These are phyloP conservation scores for Cydia splendana DNA, from an alignment of 1,140 invertebrate genomes.

Conservation along the genomic window DNA sequence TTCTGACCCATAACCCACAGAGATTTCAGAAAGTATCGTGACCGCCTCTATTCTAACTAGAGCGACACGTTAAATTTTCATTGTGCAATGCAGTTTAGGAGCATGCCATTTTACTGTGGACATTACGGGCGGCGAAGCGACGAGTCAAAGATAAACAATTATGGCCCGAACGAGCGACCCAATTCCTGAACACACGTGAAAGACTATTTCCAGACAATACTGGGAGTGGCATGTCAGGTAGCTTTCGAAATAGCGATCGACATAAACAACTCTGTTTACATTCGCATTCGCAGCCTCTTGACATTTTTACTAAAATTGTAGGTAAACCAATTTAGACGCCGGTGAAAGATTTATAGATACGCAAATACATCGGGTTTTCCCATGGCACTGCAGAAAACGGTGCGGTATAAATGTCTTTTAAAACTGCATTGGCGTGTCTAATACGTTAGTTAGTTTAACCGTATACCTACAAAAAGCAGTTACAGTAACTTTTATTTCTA, in stretches of 20 bases:
- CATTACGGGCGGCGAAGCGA: constrained; percentile 61
- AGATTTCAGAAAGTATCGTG: not conserved
- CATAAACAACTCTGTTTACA: constrained; percentile 32
- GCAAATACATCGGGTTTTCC: constrained; percentile 18
- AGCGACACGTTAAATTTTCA: constrained; percentile 7
- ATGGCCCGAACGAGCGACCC: constrained; percentile 68
- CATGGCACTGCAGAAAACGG: constrained; percentile 13
- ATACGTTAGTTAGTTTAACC: not conserved
- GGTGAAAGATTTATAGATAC: constrained; percentile 20
- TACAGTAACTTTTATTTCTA: not conserved
- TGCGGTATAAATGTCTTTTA: not conserved
- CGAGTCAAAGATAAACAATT: constrained; percentile 66
- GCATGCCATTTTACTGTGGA: constrained; percentile 37
- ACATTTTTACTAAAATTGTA: constrained; percentile 23
- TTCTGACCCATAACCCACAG: too few relatives aligned
- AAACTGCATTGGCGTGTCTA: constrained; percentile 15
- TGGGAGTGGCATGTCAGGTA: constrained; percentile 60
- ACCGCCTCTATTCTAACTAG: not conserved
- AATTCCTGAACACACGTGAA: constrained; percentile 65
- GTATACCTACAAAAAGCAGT: not conserved
- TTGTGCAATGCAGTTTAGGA: constrained; percentile 13
- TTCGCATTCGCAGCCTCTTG: constrained; percentile 22
- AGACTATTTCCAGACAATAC: constrained; percentile 71
- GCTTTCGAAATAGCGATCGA: constrained; percentile 62
- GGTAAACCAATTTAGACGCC: constrained; percentile 1